Conservation (phyloP, 37 sponge, comb jelly and placozoan genomes). For the Halisarca cf. caerulea region DNA sequence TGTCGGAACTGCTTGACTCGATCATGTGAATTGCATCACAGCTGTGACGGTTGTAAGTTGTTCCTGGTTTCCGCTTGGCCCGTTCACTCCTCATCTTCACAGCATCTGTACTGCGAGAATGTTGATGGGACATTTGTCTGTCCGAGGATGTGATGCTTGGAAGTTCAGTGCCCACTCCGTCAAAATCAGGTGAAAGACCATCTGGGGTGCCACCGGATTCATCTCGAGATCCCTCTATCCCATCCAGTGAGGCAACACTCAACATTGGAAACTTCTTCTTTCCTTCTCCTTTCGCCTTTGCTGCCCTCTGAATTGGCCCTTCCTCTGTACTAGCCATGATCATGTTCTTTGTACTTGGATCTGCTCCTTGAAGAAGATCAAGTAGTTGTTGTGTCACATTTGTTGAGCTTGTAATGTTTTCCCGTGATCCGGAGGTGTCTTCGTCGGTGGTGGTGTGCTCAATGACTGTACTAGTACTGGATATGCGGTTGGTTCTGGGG, state of each 20-base stretch:
- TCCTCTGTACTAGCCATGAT: neutral
- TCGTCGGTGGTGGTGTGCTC: conserved; percentile 12
- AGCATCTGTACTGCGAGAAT: conserved; percentile 13
- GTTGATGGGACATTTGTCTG: neutral
- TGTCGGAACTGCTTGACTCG: conserved; percentile 16
- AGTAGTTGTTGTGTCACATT: neutral
- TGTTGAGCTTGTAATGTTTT: neutral
- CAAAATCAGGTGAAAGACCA: conserved; percentile 27
- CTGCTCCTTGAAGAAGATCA: conserved; percentile 7
- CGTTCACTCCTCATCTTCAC: neutral
- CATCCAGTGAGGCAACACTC: neutral
- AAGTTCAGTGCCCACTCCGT: neutral
- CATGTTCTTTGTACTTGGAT: neutral
- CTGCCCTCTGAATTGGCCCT: conserved; percentile 4
- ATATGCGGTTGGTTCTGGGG: neutral
- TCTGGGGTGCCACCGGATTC: conserved; percentile 22
- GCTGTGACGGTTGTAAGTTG: neutral
- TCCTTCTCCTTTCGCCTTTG: neutral
- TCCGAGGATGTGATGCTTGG: neutral
- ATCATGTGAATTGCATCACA: conserved; percentile 25
- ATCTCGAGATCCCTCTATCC: neutral
- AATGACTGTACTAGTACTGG: conserved; percentile 9
- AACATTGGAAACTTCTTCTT: conserved; percentile 12
- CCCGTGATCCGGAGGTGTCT: conserved; percentile 17
- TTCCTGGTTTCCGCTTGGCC: neutral